Percentiles rank a stretch among this genome's conserved stretches.
phyloP scores from a whole-genome alignment of 1,140 invertebrate species.

The Phthorimaea operculella region DNA sequence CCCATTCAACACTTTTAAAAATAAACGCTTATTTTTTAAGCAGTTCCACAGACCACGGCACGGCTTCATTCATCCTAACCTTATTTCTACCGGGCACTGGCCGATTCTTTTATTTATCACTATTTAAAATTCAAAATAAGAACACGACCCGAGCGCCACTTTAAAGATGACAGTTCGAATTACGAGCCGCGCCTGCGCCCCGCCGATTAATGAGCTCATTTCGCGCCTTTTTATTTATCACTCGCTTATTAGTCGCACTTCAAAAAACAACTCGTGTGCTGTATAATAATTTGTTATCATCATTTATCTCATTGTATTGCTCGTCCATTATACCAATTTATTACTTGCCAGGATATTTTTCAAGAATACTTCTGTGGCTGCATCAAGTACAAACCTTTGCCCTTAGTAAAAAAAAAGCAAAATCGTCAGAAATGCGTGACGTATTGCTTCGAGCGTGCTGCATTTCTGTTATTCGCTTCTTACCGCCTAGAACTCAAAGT shows the following conservation, averaged over 20 bases:
- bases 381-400: neutral
- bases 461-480: neutral
- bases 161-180: constrained; percentile 42
- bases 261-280: constrained; percentile 8
- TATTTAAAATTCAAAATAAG: constrained; percentile 1
- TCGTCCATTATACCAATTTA: constrained; percentile 12
- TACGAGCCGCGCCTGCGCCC: constrained; percentile 26
- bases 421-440: neutral
- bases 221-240: constrained; percentile 45
- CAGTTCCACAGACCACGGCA: neutral
- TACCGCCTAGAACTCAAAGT: neutral
- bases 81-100: neutral
- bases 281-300: neutral
- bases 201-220: constrained; percentile 44
- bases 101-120: constrained; percentile 1
- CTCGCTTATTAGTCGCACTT: constrained; percentile 25
- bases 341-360: neutral
- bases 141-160: neutral
- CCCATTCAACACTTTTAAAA: neutral
- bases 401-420: neutral
- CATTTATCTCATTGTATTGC: neutral
- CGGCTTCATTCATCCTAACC: neutral
- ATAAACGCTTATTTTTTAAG: neutral
- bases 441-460: neutral
- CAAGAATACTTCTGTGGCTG: neutral